These are phyloP conservation scores for Sycophaga agraensis DNA, from an alignment of 1,140 invertebrate genomes.

Conservation along the genomic window DNA sequence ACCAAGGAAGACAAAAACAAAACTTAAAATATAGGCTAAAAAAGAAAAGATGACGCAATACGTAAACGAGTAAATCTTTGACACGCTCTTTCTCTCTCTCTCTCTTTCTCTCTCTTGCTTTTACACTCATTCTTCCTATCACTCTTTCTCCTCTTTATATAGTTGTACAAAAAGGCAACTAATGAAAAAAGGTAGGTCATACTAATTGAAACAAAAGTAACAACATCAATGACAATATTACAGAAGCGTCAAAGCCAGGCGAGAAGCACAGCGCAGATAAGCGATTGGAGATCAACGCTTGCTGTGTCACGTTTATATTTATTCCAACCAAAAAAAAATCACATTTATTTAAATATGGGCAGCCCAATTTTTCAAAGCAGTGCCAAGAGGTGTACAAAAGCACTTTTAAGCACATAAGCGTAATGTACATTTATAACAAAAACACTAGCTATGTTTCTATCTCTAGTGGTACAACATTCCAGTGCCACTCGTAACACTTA, in stretches of 20 bases:
- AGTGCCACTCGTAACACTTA: slow-evolving; percentile 7
- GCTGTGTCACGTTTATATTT: too few species aligned
- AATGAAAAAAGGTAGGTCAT: slow-evolving; percentile 17
- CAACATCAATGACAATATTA: slow-evolving; percentile 3
- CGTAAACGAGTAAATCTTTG: background rate
- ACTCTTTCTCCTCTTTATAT: too few species aligned
- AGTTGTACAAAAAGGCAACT: background rate
- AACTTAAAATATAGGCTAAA: background rate
- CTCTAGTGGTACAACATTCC: slow-evolving; percentile 17
- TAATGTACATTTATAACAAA: background rate
- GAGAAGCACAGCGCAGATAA: slow-evolving; percentile 16
- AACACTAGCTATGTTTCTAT: background rate
- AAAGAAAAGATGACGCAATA: background rate
- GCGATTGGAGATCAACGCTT: background rate
- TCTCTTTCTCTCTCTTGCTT: background rate
- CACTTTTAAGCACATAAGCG: slow-evolving; percentile 5
- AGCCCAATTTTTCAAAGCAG: slow-evolving; percentile 14
- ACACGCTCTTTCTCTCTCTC: slow-evolving; percentile 3
- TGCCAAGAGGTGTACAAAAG: background rate
- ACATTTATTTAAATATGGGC: slow-evolving; percentile 6
- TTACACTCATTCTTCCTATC: background rate
- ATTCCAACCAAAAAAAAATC: background rate
- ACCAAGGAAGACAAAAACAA: background rate
- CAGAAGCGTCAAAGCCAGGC: slow-evolving; percentile 21
- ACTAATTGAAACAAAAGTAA: slow-evolving; percentile 6